phyloP scores from a whole-genome alignment of 2,113 vertebrate species.

The Thamnophis sirtalis region DNA sequence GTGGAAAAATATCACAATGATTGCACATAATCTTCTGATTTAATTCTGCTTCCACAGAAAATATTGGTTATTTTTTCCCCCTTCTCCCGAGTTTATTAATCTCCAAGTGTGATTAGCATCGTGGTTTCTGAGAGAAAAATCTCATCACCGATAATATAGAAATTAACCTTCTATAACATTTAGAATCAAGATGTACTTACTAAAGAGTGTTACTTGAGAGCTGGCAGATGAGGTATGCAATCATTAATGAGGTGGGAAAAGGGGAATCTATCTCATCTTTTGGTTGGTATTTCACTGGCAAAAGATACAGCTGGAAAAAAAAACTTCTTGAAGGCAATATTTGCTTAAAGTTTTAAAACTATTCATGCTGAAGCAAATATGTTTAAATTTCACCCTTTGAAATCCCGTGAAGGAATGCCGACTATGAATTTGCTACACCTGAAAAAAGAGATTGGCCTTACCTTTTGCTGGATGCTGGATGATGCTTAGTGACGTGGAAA shows the following conservation, averaged over 20 bases:
- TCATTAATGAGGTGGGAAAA: not conserved
- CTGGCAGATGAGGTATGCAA: not conserved
- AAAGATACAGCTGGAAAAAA: not conserved
- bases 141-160: not conserved
- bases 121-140: slow-evolving; percentile 6
- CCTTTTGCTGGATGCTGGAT: not conserved
- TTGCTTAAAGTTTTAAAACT: not conserved
- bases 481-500: not conserved
- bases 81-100: not conserved
- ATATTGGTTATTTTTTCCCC: not conserved
- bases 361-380: not conserved
- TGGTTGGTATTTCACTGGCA: not conserved
- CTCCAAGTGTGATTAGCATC: not conserved
- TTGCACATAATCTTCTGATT: not conserved
- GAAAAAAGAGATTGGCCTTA: not conserved
- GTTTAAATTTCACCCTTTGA: not conserved
- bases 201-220: not conserved
- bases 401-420: not conserved
- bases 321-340: not conserved
- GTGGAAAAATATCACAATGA: not conserved
- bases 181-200: not conserved
- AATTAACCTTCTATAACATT: slow-evolving; percentile 1
- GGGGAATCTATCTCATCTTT: not conserved
- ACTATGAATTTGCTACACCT: not conserved
- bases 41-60: not conserved